A percentile compares a stretch with the other conserved stretches of the same genome.
These are phyloP conservation scores for Cosmopolites sordidus DNA, from an alignment of 2,888 invertebrate genomes.

Conservation along the genomic window DNA sequence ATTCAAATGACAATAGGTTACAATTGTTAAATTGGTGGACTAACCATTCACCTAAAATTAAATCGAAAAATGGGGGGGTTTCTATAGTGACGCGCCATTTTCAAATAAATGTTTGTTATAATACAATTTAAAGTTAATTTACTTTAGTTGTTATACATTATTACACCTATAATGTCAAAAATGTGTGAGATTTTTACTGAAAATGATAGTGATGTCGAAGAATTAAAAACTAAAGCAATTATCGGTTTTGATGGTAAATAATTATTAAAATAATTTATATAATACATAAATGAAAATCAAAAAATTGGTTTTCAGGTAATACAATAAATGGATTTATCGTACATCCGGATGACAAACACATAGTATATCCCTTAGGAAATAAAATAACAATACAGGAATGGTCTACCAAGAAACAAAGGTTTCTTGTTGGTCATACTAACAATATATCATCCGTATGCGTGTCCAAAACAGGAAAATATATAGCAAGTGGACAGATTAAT, in stretches of 20 bases:
- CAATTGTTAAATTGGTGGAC: too few relatives aligned
- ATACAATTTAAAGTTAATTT: too few relatives aligned
- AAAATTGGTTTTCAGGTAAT: conserved; percentile 40
- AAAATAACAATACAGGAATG: conserved; percentile 71
- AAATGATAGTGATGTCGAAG: conserved; percentile 52
- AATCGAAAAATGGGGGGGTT: neutral
- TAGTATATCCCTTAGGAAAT: conserved; percentile 74
- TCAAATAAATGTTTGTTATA: conserved; percentile 9
- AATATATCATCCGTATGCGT: conserved; percentile 72
- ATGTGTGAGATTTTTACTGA: conserved; percentile 7
- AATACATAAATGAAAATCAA: conserved; percentile 16
- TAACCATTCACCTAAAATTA: too few relatives aligned
- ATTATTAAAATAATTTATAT: conserved; percentile 9
- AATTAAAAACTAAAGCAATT: conserved; percentile 64
- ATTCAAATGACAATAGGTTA: too few relatives aligned
- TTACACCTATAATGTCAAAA: too few relatives aligned
- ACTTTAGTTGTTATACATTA: too few relatives aligned
- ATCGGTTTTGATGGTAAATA: conserved; percentile 75
- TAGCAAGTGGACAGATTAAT: conserved; percentile 88
- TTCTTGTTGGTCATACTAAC: conserved; percentile 76
- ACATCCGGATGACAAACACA: conserved; percentile 67
- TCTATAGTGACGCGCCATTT: conserved; percentile 7
- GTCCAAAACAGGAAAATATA: conserved; percentile 68
- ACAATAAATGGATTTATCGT: conserved; percentile 58
- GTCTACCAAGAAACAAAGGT: conserved; percentile 65